phyloP scores from a whole-genome alignment of 2,113 vertebrate species.

The Cyprinodon tularosa region DNA sequence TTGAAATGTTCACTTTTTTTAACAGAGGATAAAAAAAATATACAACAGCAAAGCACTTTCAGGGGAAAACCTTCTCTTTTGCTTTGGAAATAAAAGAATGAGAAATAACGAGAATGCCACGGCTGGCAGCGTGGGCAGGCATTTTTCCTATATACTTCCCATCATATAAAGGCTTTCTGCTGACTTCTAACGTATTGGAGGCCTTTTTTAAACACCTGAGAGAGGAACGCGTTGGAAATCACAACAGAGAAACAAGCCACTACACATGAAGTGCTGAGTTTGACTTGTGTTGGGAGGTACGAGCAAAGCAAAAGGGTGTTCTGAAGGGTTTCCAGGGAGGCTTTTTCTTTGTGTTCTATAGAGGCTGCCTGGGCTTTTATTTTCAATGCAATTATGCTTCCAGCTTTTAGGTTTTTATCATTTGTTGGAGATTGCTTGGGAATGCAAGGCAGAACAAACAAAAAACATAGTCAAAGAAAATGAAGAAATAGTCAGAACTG shows the following conservation, averaged over 20 bases:
- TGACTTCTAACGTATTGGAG: constrained; percentile 60
- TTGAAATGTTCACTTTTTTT: constrained; percentile 20
- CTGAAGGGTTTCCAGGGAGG: constrained; percentile 41
- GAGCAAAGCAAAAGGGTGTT: constrained; percentile 48
- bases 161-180: constrained; percentile 44
- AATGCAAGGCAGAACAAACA: constrained; percentile 10
- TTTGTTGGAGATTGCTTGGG: constrained; percentile 16
- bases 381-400: background rate
- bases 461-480: constrained; percentile 12
- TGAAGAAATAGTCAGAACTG: constrained; percentile 7
- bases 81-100: constrained; percentile 17
- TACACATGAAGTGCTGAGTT: constrained; percentile 57
- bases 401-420: constrained; percentile 19
- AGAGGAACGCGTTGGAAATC: constrained; percentile 39
- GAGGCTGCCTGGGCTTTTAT: constrained; percentile 8
- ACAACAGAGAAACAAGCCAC: constrained; percentile 44
- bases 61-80: constrained; percentile 14
- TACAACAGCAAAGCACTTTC: constrained; percentile 20
- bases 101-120: constrained; percentile 36
- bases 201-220: constrained; percentile 57
- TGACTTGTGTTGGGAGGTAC: constrained; percentile 47
- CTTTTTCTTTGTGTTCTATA: constrained; percentile 2
- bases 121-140: constrained; percentile 1
- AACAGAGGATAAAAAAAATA: constrained; percentile 1
- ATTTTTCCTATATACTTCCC: constrained; percentile 25